Base-by-base conservation (phyloP, 2,113 vertebrate genomes). In the Dipodomys merriami region DNA sequence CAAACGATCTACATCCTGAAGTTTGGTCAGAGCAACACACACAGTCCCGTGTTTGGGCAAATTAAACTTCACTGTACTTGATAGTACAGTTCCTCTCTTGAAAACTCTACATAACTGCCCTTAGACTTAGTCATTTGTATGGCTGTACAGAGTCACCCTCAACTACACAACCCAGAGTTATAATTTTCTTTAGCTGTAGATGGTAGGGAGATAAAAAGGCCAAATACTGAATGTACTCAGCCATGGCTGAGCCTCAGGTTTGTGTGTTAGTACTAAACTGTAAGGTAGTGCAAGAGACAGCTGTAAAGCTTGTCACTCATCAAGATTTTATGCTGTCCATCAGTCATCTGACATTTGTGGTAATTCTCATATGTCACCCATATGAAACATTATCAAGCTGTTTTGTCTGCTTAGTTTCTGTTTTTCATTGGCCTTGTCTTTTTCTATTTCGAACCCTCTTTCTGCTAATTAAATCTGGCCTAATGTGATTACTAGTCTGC, bases 11-110 rank as follows among this genome's bases (percentile, higher is more conserved):
- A 83, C 44, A 69, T 67, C 33, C 68, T 84, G 68, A 82, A 91
- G 25, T 74, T 77, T 68, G 64, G 18, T 86, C 53, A 81, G 74
- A 81, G 62, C n/a, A 49, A 91, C 2, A 4, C 46, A 62, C 79
- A 77, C 39, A 76, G 11, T 65, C 25, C 18, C 1, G 0, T 73
- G 62, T 91, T 86, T 82, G 49, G 19, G 9, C 73, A 93, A 27
- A 25, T 68, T 85, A 68, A 94, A 46, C 49, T 39, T 39, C 39
- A 39, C 39, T 39, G 39, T 62, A 35, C 71, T 94, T 67, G 72
- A 62, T 73, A 65, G 33, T 71, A 53, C 86, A 86, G 20, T 91
- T 92, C 57, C 86, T 81, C 46, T 94, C 84, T 87, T 33, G 80
- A 82, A 76, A 72, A 69, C 11, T 46, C 18, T 81, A 57, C 25